phyloP scores from a whole-genome alignment of 2,797 vertebrate species.

The Pelochelys cantorii region DNA sequence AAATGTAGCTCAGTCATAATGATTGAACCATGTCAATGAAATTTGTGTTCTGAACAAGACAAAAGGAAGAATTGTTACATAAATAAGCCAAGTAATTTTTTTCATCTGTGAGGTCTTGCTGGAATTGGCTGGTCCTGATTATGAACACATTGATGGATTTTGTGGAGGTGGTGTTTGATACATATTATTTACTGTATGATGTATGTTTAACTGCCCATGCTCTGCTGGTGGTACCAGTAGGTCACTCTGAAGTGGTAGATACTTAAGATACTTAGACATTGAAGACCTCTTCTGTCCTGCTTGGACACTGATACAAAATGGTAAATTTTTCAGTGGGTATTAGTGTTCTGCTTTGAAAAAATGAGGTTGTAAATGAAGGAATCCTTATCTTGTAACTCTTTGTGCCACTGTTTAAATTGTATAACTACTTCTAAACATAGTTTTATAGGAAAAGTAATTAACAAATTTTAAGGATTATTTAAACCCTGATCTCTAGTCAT shows the following conservation, averaged over 20 bases:
- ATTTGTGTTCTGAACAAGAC: background rate
- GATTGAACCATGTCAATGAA: background rate
- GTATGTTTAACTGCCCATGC: background rate
- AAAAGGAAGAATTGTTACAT: background rate
- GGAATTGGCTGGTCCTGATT: background rate
- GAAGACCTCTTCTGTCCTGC: background rate
- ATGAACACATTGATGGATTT: background rate
- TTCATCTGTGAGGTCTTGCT: background rate
- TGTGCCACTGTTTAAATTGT: background rate
- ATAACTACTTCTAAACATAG: background rate
- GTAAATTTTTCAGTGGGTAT: background rate
- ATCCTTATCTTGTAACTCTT: background rate
- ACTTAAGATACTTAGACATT: background rate
- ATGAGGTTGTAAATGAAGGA: background rate
- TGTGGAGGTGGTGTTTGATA: background rate
- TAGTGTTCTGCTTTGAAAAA: background rate
- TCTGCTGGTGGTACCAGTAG: background rate
- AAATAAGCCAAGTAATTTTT: background rate
- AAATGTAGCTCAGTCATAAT: background rate
- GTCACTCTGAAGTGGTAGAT: background rate
- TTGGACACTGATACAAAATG: background rate
- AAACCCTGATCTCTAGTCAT: background rate
- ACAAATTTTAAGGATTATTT: background rate
- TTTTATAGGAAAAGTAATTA: background rate
- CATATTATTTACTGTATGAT: background rate